Evolutionary conservation across 2,888 invertebrate genomes (phyloP).

Genomic region (Panorpa germanica): DNA sequence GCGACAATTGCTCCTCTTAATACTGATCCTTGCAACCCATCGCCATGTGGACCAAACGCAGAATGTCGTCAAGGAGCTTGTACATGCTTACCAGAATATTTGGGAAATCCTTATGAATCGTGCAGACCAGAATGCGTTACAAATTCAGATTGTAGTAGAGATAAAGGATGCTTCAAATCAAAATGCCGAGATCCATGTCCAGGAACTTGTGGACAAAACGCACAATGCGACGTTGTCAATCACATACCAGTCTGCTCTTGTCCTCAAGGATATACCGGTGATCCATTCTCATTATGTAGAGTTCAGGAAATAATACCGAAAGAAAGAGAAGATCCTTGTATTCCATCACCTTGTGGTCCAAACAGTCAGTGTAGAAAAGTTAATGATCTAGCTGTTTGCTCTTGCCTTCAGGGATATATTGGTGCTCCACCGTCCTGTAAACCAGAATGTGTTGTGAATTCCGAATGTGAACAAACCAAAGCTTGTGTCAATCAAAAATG

Average conservation of each 20-base stretch:
- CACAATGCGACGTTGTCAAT: constrained; percentile 51
- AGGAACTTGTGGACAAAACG: constrained; percentile 52
- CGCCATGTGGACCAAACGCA: constrained; percentile 62
- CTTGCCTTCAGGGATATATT: constrained; percentile 44
- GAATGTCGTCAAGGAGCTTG: constrained; percentile 48
- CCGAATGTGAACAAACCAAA: constrained; percentile 39
- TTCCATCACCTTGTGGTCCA: constrained; percentile 38
- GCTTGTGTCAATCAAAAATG: constrained; percentile 53
- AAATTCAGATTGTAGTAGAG: constrained; percentile 49
- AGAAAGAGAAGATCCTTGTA: constrained; percentile 24
- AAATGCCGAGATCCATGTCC: constrained; percentile 56
- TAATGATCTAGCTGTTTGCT: constrained; percentile 43
- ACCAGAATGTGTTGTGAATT: constrained; percentile 46
- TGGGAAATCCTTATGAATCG: constrained; percentile 46
- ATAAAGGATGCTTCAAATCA: constrained; percentile 47
- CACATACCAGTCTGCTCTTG: constrained; percentile 61
- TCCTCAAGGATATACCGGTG: constrained; percentile 43
- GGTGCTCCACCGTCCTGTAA: constrained; percentile 49
- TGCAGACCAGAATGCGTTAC: constrained; percentile 60
- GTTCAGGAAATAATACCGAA: constrained; percentile 17
- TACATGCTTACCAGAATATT: constrained; percentile 48
- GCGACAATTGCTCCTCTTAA: constrained; percentile 25
- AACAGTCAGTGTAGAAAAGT: constrained; percentile 38
- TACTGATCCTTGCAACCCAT: constrained; percentile 42
- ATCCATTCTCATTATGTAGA: constrained; percentile 42